Evolutionary conservation across 2,113 vertebrate genomes (phyloP), one percentile per base, ranked within the genome.

Genomic region (Polypterus bichir): DNA sequence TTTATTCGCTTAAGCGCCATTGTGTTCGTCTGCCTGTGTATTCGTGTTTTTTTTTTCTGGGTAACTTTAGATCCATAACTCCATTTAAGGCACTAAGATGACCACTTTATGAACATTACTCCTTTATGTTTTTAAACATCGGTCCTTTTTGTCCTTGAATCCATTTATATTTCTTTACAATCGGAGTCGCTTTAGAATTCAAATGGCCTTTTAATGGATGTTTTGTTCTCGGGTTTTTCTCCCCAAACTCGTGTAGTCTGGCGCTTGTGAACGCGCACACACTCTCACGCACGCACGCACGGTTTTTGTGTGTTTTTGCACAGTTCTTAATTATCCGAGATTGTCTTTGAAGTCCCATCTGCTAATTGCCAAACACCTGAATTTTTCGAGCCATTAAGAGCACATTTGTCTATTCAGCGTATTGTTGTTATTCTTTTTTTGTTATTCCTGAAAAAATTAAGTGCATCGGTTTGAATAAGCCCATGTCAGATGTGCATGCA

Each of bases 141-240:
- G 49, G 6, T 51, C 10, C 27, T 57, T 57, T 57, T 57, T 70
- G 64, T 72, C 73, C 73, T 74, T 74, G 73, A 70, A 67, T 67
- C 67, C 46, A 67, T 63, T 57, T 59, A 51, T 69, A 5, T 57
- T 69, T 67, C 52, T 57, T 64, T 62, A 66, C 62, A 59, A 69
- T 65, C 65, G 65, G 66, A 57, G 61, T 62, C 65, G 66, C 70
- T 72, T 72, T 62, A 54, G 46, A 59, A 59, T 66, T 27, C 62
- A 73, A 70, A 68, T 66, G 63, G 55, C 63, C 51, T 75, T 73
- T 69, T 69, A 74, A 71, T 70, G 68, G 68, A 61, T 51, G 67
- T 61, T 66, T 65, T 72, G 64, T 67, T 59, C 64, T 62, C 60
- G 27, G 27, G 27, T 27, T 27, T 27, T 27, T 27, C 27, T 27